These are phyloP conservation scores for Pithecia hirsuta DNA, from an alignment of 2,797 vertebrate genomes.

Conservation along the genomic window DNA sequence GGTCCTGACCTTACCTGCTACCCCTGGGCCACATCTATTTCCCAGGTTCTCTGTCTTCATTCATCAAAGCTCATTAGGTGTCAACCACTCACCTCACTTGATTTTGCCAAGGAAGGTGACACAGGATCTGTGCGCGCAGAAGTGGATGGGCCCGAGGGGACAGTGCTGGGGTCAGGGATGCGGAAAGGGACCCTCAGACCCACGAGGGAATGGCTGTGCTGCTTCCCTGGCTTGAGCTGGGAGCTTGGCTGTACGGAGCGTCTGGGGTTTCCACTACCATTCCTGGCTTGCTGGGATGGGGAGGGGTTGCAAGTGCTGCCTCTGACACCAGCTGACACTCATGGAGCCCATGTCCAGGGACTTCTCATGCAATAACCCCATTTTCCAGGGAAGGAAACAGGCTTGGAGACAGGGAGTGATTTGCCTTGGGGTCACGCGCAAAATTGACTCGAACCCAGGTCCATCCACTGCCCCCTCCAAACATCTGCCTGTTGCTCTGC, in stretches of 20 bases:
- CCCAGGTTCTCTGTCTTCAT: neutral
- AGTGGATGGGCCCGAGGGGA: neutral
- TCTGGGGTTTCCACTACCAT: neutral
- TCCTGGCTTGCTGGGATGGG: neutral
- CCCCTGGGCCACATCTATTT: neutral
- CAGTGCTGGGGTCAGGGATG: neutral
- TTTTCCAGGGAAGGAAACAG: neutral
- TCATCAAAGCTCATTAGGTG: neutral
- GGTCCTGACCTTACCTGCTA: neutral
- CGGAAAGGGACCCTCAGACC: neutral
- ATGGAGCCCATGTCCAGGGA: neutral
- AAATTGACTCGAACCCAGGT: neutral
- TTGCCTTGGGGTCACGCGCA: neutral
- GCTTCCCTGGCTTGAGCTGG: neutral
- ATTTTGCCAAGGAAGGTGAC: neutral
- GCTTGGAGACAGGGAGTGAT: neutral
- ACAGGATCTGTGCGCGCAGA: neutral
- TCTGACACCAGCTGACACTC: too few species aligned
- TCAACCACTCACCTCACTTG: neutral
- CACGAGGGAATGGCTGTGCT: neutral
- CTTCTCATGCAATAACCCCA: neutral
- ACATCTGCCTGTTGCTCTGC: neutral
- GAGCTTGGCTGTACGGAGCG: fast-evolving
- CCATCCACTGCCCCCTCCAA: neutral
- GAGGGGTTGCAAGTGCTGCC: neutral